Base-by-base conservation (phyloP, 2,113 vertebrate genomes). In the Dolichotis patagonum region DNA sequence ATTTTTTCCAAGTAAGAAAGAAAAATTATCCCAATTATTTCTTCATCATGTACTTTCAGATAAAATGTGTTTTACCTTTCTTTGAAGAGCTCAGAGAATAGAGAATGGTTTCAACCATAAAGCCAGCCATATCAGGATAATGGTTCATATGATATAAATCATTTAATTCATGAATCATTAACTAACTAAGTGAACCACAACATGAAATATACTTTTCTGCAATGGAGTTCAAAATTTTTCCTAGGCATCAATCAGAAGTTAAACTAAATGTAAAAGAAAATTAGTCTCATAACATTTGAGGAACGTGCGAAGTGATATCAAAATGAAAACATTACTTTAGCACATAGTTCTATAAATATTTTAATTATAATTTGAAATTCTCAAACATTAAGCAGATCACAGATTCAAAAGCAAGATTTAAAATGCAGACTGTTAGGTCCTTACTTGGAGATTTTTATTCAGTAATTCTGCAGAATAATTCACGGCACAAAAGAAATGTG, bases 181-280 rank as follows among this genome's bases (percentile, higher is more conserved):
- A 93, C 24, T 97, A 95, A 28, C 54, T 82, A 97, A 97, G 52
- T 87, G 92, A 90, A 97, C 91, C 62, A 80, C 17, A 95, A 86
- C 38, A 62, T 69, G 43, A 75, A 97, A 89, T 96, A 97, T 96
- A 97, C 93, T 96, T 92, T 95, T 43, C 60, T 95, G 71, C 87
- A 96, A 58, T 35, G 88, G 71, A 26, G 12, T 62, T 90, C 1
- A 97, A 97, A 95, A 56, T 56, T 95, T 56, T 88, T 77, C 54
- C 69, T 91, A 28, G 88, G 69, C 94, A 63, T 85, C 97, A 95
- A 88, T 97, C 85, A 91, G 77, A 92, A 86, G 95, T 46, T 85
- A 98, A 92, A 92, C 93, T 96, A 30, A 95, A 96, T 96, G 88
- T 95, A 94, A 97, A 97, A 75, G n/a, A 80, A 95, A 94, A 90